phyloP scores from a whole-genome alignment of 30 jellyfish, hydroid and myxozoan species.

The Aurelia aurita complex sp. Pacific region DNA sequence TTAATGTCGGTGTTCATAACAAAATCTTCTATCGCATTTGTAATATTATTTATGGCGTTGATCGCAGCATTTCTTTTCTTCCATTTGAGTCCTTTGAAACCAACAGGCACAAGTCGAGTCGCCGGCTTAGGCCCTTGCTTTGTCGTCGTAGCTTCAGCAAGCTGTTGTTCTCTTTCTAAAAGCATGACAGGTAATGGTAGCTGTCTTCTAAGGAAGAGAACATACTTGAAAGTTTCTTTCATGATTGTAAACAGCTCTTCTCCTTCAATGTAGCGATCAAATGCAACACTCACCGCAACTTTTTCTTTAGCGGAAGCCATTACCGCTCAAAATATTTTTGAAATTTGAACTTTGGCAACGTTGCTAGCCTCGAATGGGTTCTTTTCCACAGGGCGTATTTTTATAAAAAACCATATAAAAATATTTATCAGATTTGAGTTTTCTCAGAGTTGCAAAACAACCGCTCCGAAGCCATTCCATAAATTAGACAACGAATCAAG shows the following conservation, averaged over 20 bases:
- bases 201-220: constrained; percentile 40
- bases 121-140: background rate
- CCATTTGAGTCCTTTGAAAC: background rate
- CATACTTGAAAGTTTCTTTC: constrained; percentile 39
- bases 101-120: background rate
- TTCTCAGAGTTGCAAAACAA: too few species aligned
- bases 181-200: constrained; percentile 41
- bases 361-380: background rate
- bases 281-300: constrained; percentile 3
- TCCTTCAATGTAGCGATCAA: constrained; percentile 37
- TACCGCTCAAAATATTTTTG: too few species aligned
- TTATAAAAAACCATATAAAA: too few species aligned
- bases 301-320: background rate
- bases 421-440: too few species aligned
- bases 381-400: too few species aligned
- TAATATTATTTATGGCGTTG: background rate
- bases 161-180: constrained; percentile 25
- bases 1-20: background rate
- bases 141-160: background rate
- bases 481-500: too few species aligned
- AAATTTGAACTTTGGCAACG: too few species aligned
- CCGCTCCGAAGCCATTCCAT: too few species aligned
- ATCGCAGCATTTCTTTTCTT: constrained; percentile 38
- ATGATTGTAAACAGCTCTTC: constrained; percentile 5
- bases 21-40: constrained; percentile 20